Evolutionary conservation across 2,113 vertebrate species (phyloP).

Genomic region (Rhipidura dahli): DNA sequence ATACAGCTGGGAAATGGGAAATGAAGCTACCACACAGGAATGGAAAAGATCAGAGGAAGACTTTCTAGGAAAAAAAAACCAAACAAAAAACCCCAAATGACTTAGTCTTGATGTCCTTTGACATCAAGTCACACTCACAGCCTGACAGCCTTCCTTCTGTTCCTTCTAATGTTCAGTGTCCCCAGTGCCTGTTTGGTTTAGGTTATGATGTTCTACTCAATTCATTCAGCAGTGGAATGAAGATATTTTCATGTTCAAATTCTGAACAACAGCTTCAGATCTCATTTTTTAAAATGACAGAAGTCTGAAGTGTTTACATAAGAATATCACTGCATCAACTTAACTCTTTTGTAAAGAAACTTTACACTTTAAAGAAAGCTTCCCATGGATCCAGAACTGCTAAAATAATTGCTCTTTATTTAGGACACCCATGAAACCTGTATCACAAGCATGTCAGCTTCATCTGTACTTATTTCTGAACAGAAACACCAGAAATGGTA

Average conservation of each 20-base stretch:
- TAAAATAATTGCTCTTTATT: neutral
- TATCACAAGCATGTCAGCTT: neutral
- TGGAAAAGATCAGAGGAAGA: neutral
- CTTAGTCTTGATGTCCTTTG: neutral
- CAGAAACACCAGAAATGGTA: neutral
- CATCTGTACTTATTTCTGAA: neutral
- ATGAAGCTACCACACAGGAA: neutral
- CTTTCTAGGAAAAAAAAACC: neutral
- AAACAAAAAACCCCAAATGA: accelerated
- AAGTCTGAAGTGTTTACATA: neutral
- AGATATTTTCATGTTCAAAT: neutral
- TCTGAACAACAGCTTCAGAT: neutral
- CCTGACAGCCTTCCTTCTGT: neutral
- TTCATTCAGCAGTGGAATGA: neutral
- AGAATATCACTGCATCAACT: neutral
- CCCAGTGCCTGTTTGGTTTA: neutral
- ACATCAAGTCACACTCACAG: neutral
- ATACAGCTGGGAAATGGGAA: neutral
- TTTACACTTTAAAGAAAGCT: neutral
- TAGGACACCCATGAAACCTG: neutral
- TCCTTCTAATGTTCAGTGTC: neutral
- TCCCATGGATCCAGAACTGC: neutral
- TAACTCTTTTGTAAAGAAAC: neutral
- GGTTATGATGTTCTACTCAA: neutral
- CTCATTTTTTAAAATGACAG: neutral